phyloP scores from a whole-genome alignment of 2,113 vertebrate genomes.

The Xenopus laevis region DNA sequence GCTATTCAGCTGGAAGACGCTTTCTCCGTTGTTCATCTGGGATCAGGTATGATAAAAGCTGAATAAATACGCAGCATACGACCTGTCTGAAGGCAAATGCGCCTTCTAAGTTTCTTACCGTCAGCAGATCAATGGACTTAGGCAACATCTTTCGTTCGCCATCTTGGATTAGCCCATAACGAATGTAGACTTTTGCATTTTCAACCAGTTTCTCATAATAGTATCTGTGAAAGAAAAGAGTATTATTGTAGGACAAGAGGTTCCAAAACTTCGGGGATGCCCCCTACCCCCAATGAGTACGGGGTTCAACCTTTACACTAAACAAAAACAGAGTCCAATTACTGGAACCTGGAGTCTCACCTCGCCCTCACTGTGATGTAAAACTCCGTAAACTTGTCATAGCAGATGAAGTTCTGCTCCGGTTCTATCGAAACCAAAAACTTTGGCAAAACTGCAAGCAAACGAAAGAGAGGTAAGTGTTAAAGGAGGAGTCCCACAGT shows the following conservation, averaged over 20 bases:
- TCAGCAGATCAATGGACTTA: constrained; percentile 49
- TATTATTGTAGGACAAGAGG: not conserved
- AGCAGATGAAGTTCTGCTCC: constrained; percentile 66
- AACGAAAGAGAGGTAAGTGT: constrained; percentile 20
- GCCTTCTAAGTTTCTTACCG: constrained; percentile 53
- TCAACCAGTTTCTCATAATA: constrained; percentile 66
- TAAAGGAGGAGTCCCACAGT: not conserved
- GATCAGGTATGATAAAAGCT: not conserved
- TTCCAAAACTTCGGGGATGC: too few relatives aligned
- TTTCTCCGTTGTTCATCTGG: constrained; percentile 64
- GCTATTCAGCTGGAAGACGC: constrained; percentile 58
- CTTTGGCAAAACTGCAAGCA: constrained; percentile 68
- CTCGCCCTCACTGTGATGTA: constrained; percentile 65
- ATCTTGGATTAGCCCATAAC: constrained; percentile 65
- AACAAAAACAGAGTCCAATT: too few relatives aligned
- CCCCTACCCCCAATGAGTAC: too few relatives aligned
- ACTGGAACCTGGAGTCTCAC: constrained; percentile 42
- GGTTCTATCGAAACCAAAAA: constrained; percentile 68
- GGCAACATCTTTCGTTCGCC: constrained; percentile 61
- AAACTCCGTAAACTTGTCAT: constrained; percentile 66
- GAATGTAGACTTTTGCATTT: constrained; percentile 61
- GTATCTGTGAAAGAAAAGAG: constrained; percentile 58
- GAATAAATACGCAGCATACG: too few relatives aligned
- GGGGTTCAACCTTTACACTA: too few relatives aligned
- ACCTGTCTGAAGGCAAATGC: too few relatives aligned